These are phyloP conservation scores for Volucella zonaria DNA, from an alignment of 2,888 invertebrate genomes.

Conservation along the genomic window DNA sequence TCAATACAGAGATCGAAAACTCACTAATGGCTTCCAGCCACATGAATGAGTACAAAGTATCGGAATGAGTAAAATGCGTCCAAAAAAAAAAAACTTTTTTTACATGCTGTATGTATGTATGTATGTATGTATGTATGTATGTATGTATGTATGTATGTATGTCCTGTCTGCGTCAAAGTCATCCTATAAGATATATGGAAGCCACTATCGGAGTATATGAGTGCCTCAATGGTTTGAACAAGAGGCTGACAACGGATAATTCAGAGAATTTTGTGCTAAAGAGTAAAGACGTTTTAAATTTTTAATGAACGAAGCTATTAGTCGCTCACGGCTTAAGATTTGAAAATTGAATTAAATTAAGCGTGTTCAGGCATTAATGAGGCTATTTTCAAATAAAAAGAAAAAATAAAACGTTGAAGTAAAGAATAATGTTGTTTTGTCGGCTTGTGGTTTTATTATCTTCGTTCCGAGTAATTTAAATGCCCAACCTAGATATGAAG, in stretches of 20 bases:
- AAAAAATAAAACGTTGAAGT: background rate
- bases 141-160: background rate
- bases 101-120: no score
- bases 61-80: slow-evolving; percentile 4
- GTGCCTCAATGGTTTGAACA: slow-evolving; percentile 40
- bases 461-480: slow-evolving; percentile 30
- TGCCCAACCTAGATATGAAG: background rate
- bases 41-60: slow-evolving; percentile 20
- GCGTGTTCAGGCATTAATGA: slow-evolving; percentile 20
- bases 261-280: slow-evolving; percentile 10
- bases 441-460: slow-evolving; percentile 37
- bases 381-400: background rate
- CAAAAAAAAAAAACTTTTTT: slow-evolving; percentile 37
- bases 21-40: slow-evolving; percentile 49
- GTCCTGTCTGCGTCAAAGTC: background rate
- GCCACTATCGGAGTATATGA: background rate
- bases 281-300: slow-evolving; percentile 30
- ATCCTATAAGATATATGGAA: background rate
- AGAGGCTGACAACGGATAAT: background rate
- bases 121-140: background rate
- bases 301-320: slow-evolving; percentile 56
- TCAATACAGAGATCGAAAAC: slow-evolving; percentile 51
- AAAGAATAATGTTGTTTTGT: background rate
- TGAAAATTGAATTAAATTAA: slow-evolving; percentile 57
- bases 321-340: slow-evolving; percentile 13